Percentiles rank a stretch among this genome's conserved stretches.
These are phyloP conservation scores for Ciconia stormi DNA, from an alignment of 2,113 vertebrate species.

Conservation along the genomic window DNA sequence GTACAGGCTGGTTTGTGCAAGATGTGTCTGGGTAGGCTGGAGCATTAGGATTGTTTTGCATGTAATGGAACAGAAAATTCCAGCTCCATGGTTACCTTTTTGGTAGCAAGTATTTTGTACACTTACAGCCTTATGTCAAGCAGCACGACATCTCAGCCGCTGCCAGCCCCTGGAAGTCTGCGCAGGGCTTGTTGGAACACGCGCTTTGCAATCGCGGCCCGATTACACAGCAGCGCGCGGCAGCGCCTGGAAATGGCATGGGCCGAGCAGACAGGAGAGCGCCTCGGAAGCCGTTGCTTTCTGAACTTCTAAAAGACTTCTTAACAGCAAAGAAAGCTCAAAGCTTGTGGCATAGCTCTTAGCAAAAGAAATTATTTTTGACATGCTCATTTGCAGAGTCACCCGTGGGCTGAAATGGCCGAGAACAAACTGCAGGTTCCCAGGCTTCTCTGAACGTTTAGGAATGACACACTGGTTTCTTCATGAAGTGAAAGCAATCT, in stretches of 20 bases:
- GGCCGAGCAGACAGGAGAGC: background rate
- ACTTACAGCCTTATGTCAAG: background rate
- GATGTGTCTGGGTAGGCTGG: background rate
- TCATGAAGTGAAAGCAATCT: background rate
- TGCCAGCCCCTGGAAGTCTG: background rate
- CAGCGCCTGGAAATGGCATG: background rate
- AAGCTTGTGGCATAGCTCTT: background rate
- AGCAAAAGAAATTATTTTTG: background rate
- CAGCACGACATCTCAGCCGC: background rate
- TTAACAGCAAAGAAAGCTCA: background rate
- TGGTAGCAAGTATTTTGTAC: background rate
- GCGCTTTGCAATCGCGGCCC: background rate
- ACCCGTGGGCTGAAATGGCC: background rate
- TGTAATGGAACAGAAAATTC: background rate
- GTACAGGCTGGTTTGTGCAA: background rate
- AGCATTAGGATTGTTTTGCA: background rate
- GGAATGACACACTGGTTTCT: background rate
- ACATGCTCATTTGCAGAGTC: background rate
- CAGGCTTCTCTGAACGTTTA: background rate
- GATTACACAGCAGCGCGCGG: background rate
- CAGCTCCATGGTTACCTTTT: background rate
- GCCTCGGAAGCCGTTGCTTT: background rate
- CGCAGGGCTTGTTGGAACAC: fast-evolving
- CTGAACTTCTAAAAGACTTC: background rate
- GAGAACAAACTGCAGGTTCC: background rate